Conservation (phyloP, 2,797 vertebrate species). For the Sebastes taczanowskii region DNA sequence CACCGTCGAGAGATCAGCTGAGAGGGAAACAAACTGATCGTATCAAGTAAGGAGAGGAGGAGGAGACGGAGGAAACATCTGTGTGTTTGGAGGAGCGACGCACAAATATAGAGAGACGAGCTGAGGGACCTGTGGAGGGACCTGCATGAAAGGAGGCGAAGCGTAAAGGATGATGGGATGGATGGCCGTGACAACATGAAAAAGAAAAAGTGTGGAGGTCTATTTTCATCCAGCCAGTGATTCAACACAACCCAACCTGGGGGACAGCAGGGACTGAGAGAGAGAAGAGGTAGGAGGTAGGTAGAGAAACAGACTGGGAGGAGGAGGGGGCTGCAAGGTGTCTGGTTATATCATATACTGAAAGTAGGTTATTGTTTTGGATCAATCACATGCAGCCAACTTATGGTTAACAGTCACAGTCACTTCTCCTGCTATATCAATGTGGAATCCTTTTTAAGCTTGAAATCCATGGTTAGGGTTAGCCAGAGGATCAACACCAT, state of each 20-base stretch:
- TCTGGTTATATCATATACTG: conserved; percentile 71
- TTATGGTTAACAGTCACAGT: conserved; percentile 32
- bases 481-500: conserved; percentile 58
- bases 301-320: conserved; percentile 51
- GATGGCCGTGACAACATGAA: conserved; percentile 82
- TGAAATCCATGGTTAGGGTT: conserved; percentile 40
- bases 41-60: conserved; percentile 27
- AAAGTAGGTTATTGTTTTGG: conserved; percentile 76
- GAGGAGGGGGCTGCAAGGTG: conserved; percentile 58
- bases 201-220: conserved; percentile 84
- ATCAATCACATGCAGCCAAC: conserved; percentile 52
- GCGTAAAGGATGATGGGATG: conserved; percentile 71
- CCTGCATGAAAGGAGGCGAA: conserved; percentile 49
- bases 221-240: conserved; percentile 79
- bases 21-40: conserved; percentile 39
- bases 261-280: conserved; percentile 69
- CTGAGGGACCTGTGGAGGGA: conserved; percentile 72
- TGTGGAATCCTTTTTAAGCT: conserved; percentile 33
- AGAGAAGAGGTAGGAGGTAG: conserved; percentile 79
- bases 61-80: conserved; percentile 61
- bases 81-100: conserved; percentile 57
- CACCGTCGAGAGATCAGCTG: conserved; percentile 29
- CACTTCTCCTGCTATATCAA: conserved; percentile 4
- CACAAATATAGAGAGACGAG: conserved; percentile 44
- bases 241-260: conserved; percentile 76